Evolutionary conservation across 2,888 invertebrate species (phyloP), one percentile per base, ranked within the genome.

Genomic region (Zelleria hepariella): DNA sequence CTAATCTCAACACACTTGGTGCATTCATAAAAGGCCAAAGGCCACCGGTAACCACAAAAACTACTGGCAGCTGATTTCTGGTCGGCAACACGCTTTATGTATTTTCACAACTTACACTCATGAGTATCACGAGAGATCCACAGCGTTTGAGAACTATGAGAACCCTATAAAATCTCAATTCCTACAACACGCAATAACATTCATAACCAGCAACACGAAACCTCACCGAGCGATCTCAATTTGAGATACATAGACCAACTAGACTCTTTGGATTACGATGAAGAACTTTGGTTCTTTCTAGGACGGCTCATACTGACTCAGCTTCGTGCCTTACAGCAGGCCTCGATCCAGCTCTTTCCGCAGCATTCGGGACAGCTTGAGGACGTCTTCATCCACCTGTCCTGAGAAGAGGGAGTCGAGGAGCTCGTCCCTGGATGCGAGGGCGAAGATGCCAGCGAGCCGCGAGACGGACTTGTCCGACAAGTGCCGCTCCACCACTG

Each of bases 381-480:
- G 75, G 15, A 88, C 88, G 60, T 85, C 82, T 24, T 86, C 86
- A 68, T 83, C 82, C 0, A 85, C 77, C 60, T 83, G 82, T 0
- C 86, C 86, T 1, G 86, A 71, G 73, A 88, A 88, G 3, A 88
- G 67, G 0, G 87, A 77, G 68, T 88, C 88, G 3, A 88, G 75
- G 5, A 88, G 76, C 47, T 87, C 87, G 5, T 77, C 83, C 25
- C 86, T 74, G 0, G 86, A 85, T 0, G 80, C 86, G 8, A 87
- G 73, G 0, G 78, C 70, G 66, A 96, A 96, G 10, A 96, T 93
- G 59, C 93, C 92, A 61, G 96, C 94, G 60, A 96, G 93, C 2
- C 96, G 90, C 2, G 91, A 90, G 48, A 94, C 89, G 0, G 96
- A 95, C 77, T 97, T 97, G 66, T 96, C 96, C 3, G 96, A 95